phyloP scores from a whole-genome alignment of 1,140 invertebrate species.

The Ectropis grisescens region DNA sequence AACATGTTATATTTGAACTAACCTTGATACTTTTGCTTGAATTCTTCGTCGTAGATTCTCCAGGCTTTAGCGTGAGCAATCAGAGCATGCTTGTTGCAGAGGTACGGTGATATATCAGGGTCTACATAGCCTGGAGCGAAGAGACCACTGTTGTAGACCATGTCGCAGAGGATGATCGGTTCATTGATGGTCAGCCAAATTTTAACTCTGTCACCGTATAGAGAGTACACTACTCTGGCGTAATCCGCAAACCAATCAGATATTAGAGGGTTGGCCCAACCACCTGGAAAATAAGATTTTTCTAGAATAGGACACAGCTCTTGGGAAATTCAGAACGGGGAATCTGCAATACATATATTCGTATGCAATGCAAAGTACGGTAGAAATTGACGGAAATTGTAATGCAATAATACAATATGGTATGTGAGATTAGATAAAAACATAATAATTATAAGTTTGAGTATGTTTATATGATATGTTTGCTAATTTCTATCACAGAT shows the following conservation, averaged over 20 bases:
- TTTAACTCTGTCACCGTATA: constrained; percentile 73
- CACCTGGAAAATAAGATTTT: constrained; percentile 54
- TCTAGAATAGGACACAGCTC: too few species aligned
- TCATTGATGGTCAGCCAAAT: constrained; percentile 79
- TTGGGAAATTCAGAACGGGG: too few species aligned
- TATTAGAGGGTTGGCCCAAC: constrained; percentile 74
- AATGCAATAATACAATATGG: too few species aligned
- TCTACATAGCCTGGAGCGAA: constrained; percentile 59
- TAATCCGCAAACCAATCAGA: constrained; percentile 74
- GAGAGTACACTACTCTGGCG: constrained; percentile 69
- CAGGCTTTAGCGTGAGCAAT: constrained; percentile 73
- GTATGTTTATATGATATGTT: too few species aligned
- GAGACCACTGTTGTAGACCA: constrained; percentile 63
- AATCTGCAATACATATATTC: too few species aligned
- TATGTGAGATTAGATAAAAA: too few species aligned
- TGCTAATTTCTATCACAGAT: too few species aligned
- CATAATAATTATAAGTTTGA: too few species aligned
- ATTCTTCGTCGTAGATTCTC: constrained; percentile 67
- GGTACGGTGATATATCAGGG: constrained; percentile 37
- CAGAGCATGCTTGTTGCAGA: constrained; percentile 69
- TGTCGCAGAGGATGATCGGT: constrained; percentile 69
- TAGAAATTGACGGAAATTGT: too few species aligned
- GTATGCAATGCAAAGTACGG: too few species aligned
- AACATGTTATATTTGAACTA: too few species aligned
- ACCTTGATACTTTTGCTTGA: constrained; percentile 35